phyloP scores from a whole-genome alignment of 2,797 vertebrate genomes.

The Neosilurus mollespiculum region DNA sequence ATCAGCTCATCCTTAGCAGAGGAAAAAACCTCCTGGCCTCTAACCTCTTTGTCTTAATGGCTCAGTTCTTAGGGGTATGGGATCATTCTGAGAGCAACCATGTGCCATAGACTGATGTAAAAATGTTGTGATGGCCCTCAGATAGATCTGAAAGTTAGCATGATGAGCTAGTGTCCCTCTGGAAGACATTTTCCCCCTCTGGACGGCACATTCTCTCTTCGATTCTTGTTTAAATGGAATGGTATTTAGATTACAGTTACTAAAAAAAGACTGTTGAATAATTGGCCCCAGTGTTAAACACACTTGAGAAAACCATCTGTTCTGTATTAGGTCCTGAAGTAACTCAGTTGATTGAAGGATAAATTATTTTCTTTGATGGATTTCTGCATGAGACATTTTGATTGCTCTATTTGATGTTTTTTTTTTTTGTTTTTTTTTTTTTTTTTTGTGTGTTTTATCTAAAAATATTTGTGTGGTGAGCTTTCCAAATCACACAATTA shows the following conservation, averaged over 20 bases:
- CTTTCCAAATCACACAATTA: background rate
- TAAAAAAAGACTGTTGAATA: conserved; percentile 1
- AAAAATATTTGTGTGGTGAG: background rate
- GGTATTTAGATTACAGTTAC: background rate
- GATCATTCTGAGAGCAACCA: background rate
- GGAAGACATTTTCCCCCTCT: background rate
- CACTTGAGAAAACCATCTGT: background rate
- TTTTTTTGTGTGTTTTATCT: background rate
- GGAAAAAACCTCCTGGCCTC: background rate
- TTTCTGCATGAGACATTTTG: background rate
- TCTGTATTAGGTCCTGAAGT: background rate
- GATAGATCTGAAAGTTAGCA: background rate
- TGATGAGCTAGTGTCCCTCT: background rate
- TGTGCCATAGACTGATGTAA: background rate
- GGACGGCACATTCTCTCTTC: background rate
- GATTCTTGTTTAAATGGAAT: background rate
- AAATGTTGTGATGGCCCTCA: conserved; percentile 6
- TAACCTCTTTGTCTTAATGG: background rate
- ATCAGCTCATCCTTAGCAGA: conserved; percentile 5
- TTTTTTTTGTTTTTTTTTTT: background rate
- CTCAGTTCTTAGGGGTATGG: background rate
- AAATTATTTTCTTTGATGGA: background rate
- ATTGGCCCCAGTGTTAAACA: background rate
- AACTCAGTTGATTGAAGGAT: background rate
- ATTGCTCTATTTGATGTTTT: background rate